These are phyloP conservation scores for Uria aalge DNA, from an alignment of 2,113 vertebrate species.

Conservation along the genomic window DNA sequence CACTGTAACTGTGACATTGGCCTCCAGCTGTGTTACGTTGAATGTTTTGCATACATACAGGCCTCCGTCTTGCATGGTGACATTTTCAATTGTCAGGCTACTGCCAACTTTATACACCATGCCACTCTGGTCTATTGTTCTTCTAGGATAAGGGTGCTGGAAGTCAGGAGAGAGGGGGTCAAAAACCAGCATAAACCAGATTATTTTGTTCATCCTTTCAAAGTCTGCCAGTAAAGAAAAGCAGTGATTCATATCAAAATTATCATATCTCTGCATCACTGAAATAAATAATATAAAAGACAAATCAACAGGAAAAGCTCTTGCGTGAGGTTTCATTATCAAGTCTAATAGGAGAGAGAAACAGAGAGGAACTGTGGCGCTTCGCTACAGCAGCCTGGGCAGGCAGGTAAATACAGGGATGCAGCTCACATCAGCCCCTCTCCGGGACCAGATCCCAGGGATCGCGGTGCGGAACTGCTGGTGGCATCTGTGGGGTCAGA, in stretches of 20 bases:
- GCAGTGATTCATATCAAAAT: not conserved
- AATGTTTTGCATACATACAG: conserved; percentile 74
- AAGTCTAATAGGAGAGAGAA: not conserved
- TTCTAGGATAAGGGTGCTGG: conserved; percentile 24
- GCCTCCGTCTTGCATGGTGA: conserved; percentile 80
- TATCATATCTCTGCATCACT: not conserved
- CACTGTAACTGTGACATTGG: conserved; percentile 67
- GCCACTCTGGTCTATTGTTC: not conserved
- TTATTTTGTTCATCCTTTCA: not conserved
- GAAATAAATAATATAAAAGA: not conserved
- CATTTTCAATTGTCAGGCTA: conserved; percentile 68
- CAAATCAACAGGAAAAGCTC: not conserved
- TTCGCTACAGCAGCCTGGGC: not conserved
- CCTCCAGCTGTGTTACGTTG: conserved; percentile 27
- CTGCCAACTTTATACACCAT: not conserved
- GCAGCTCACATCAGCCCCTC: not conserved
- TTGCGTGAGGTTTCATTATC: not conserved
- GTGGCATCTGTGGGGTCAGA: not conserved
- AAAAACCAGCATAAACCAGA: not conserved
- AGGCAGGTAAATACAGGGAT: not conserved
- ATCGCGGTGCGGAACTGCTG: not conserved
- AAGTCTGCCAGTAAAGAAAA: not conserved
- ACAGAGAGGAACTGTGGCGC: not conserved
- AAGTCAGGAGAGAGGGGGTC: not conserved
- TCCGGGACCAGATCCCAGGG: not conserved